Evolutionary conservation across 2,113 vertebrate genomes (phyloP).

Genomic region (Poeciliopsis retropinna): DNA sequence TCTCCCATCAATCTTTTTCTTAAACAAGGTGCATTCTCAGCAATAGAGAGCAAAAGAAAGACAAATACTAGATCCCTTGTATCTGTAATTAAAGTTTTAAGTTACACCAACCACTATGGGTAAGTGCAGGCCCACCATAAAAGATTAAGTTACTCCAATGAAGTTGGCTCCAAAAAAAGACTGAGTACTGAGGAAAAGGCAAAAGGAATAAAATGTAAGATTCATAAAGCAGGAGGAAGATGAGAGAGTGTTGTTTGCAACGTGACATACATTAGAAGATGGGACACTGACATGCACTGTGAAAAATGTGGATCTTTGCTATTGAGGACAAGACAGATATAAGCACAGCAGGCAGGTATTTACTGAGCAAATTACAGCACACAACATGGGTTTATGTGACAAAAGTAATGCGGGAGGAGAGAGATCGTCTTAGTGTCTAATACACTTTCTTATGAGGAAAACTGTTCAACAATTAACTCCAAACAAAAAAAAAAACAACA

Average conservation of each 20-base stretch:
- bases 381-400: constrained; percentile 4
- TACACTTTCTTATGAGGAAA: constrained; percentile 5
- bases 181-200: constrained; percentile 12
- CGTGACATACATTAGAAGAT: constrained; percentile 57
- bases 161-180: constrained; percentile 45
- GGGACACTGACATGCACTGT: constrained; percentile 31
- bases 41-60: constrained; percentile 18
- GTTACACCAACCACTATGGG: constrained; percentile 37
- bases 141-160: constrained; percentile 58
- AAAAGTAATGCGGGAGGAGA: constrained; percentile 18
- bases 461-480: constrained; percentile 13
- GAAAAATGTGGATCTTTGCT: constrained; percentile 28
- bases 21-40: constrained; percentile 13
- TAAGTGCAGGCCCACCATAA: constrained; percentile 51
- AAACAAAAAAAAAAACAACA: constrained; percentile 25
- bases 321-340: constrained; percentile 6
- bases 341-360: constrained; percentile 23
- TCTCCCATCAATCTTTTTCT: not conserved
- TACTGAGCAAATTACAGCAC: not conserved
- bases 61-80: constrained; percentile 25
- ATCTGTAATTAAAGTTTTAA: constrained; percentile 56
- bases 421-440: constrained; percentile 11
- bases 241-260: constrained; percentile 50
- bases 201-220: constrained; percentile 59
- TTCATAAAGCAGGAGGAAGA: constrained; percentile 53